Evolutionary conservation across 2,797 vertebrate genomes (phyloP).

Genomic region (Myiothlypis chrysogaster): DNA sequence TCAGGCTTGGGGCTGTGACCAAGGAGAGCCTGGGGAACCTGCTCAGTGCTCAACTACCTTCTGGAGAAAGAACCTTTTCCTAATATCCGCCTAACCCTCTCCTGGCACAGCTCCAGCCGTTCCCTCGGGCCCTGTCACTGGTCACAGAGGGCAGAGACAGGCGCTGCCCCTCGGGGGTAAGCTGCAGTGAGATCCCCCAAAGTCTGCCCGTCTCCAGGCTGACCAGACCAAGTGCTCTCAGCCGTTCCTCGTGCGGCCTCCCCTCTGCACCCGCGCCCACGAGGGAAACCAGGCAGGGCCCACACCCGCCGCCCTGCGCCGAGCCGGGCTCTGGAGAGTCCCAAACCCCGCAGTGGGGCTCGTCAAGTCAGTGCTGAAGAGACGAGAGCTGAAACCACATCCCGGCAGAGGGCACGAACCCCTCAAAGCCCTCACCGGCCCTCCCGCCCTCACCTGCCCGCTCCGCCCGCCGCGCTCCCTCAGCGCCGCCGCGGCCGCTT

Average conservation of each 20-base stretch:
- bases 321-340: neutral
- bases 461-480: neutral
- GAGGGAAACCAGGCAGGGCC: neutral
- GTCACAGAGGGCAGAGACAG: neutral
- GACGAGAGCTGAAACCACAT: fast-evolving
- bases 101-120: neutral
- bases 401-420: fast-evolving
- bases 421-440: fast-evolving
- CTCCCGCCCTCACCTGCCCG: fast-evolving
- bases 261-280: neutral
- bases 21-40: neutral
- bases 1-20: neutral
- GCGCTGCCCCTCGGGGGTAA: neutral
- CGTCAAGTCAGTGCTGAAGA: neutral
- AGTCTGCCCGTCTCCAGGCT: no score
- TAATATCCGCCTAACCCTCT: fast-evolving
- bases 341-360: neutral
- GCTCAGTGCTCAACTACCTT: neutral
- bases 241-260: neutral
- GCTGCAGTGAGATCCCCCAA: neutral
- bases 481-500: fast-evolving
- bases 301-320: neutral
- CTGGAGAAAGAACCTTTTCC: neutral
- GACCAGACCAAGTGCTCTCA: neutral
- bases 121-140: neutral